Conservation (phyloP, 2,888 invertebrate genomes). For the Caradrina kadenii region DNA sequence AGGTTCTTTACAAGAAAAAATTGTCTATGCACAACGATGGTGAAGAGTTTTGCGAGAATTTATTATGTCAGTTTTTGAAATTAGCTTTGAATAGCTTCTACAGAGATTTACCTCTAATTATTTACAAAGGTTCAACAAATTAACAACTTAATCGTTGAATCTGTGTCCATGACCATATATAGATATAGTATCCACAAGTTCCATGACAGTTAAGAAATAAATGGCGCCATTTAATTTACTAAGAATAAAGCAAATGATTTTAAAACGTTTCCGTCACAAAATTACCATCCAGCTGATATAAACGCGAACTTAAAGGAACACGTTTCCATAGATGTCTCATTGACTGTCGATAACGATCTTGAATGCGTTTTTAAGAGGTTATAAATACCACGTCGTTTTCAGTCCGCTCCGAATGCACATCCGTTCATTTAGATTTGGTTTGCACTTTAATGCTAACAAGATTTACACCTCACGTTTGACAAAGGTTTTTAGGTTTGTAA, state of each 20-base stretch:
- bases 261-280: slow-evolving; percentile 2
- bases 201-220: neutral
- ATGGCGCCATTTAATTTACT: neutral
- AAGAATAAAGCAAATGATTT: slow-evolving; percentile 17
- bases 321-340: slow-evolving; percentile 20
- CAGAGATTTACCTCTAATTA: neutral
- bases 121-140: neutral
- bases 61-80: neutral
- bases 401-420: slow-evolving; percentile 32
- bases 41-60: neutral
- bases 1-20: slow-evolving; percentile 2
- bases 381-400: slow-evolving; percentile 46
- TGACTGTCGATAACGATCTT: slow-evolving; percentile 26
- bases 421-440: slow-evolving; percentile 59
- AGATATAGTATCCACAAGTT: neutral
- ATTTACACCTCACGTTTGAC: slow-evolving; percentile 31
- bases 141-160: neutral
- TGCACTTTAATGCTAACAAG: slow-evolving; percentile 36
- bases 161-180: neutral
- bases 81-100: neutral
- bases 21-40: slow-evolving; percentile 7
- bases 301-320: slow-evolving; percentile 9
- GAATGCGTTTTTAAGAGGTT: slow-evolving; percentile 33
- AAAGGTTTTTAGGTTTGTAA: slow-evolving; percentile 5
- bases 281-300: slow-evolving; percentile 3